Percentiles rank a stretch among this genome's conserved stretches.
These are phyloP conservation scores for Hemicrepidius hirtus DNA, from an alignment of 2,888 invertebrate species.

Conservation along the genomic window DNA sequence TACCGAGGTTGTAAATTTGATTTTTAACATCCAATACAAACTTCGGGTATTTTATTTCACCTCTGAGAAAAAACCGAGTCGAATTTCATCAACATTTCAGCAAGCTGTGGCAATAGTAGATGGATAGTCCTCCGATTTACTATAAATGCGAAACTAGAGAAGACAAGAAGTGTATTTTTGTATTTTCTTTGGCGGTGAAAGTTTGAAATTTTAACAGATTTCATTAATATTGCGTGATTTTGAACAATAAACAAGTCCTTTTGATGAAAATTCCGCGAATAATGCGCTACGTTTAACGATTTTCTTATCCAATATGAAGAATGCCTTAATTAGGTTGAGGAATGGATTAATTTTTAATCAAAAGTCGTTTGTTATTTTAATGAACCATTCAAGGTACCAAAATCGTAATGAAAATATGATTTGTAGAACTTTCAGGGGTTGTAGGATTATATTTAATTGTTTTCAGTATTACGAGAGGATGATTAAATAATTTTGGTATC, in stretches of 20 bases:
- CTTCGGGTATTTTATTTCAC: constrained; percentile 14
- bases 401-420: constrained; percentile 10
- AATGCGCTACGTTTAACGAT: background rate
- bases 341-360: background rate
- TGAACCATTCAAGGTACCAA: background rate
- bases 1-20: constrained; percentile 10
- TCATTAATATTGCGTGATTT: background rate
- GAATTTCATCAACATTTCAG: constrained; percentile 3
- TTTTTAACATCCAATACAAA: constrained; percentile 14
- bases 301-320: background rate
- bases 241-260: background rate
- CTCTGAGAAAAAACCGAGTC: background rate
- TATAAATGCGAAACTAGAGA: too few species aligned
- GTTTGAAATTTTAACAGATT: background rate
- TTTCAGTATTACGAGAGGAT: background rate
- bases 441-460: constrained; percentile 10
- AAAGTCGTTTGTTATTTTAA: constrained; percentile 1
- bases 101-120: background rate
- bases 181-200: background rate
- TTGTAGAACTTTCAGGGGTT: background rate
- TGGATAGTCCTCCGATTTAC: background rate
- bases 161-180: too few species aligned
- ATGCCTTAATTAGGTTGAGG: background rate
- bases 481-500: background rate
- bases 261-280: background rate